A percentile compares a stretch with the other conserved stretches of the same genome.
Evolutionary conservation across 2,797 vertebrate species (phyloP).

Genomic region (Malacoctenus gilli): DNA sequence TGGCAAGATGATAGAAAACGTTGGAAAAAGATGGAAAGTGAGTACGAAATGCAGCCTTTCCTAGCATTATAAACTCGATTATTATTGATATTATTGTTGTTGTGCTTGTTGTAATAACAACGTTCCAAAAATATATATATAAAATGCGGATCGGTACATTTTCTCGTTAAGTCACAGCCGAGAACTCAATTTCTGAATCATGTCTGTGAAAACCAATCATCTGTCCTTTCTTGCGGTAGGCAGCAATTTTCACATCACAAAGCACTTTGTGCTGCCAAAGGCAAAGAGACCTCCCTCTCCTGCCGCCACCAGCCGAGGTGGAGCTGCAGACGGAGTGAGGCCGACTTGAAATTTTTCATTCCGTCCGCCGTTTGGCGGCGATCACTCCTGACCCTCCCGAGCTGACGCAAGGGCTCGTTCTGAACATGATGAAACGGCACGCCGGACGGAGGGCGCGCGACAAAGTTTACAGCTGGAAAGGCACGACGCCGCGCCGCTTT

Average conservation of each 20-base stretch:
- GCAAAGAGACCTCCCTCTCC: slow-evolving; percentile 31
- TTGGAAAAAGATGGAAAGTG: too few species aligned
- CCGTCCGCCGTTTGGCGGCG: not conserved
- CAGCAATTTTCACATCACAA: slow-evolving; percentile 55
- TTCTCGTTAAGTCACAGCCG: not conserved
- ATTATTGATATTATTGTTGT: too few species aligned
- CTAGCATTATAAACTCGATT: too few species aligned
- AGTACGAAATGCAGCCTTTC: too few species aligned
- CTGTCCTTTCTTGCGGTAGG: slow-evolving; percentile 18
- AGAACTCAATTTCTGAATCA: slow-evolving; percentile 19
- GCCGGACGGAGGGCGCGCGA: not conserved
- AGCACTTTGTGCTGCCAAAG: slow-evolving; percentile 35
- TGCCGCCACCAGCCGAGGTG: slow-evolving; percentile 24
- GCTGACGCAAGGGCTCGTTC: slow-evolving; percentile 30
- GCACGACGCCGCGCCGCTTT: slow-evolving; percentile 8
- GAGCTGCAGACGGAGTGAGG: slow-evolving; percentile 16
- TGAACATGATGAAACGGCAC: slow-evolving; percentile 18
- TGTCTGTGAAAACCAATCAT: slow-evolving; percentile 36
- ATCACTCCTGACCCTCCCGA: slow-evolving; percentile 27
- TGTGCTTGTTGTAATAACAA: not conserved
- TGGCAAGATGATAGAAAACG: too few species aligned
- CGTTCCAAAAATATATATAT: not conserved
- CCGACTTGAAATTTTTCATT: slow-evolving; percentile 30
- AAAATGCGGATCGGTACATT: slow-evolving; percentile 2
- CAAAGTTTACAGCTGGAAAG: slow-evolving; percentile 2